Evolutionary conservation across 2,888 invertebrate genomes (phyloP), one percentile per base, ranked within the genome.

Genomic region (Dusona sp.): DNA sequence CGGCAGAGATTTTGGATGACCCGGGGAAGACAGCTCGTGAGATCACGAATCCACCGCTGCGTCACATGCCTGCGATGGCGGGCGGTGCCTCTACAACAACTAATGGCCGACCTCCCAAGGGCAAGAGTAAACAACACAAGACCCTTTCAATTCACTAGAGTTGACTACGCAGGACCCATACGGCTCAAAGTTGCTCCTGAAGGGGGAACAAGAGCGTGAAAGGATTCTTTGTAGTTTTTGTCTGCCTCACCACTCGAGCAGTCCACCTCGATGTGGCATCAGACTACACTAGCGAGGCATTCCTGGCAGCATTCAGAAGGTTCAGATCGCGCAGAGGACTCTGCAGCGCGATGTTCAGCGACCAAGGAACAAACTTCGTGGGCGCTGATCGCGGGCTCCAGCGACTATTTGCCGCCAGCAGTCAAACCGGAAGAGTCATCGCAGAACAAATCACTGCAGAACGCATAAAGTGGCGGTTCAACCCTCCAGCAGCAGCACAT

Each of bases 401-500:
- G 13, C 29, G n/a, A 8, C 22, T 85, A 2, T 61, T 87, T 1
- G 54, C 42, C 3, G 22, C 22, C 4, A 61, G 38, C n/a, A n/a
- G n/a, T n/a, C n/a, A n/a, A n/a, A n/a, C n/a, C n/a, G n/a, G n/a
- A n/a, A n/a, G n/a, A n/a, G n/a, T n/a, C n/a, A n/a, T n/a, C n/a
- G n/a, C n/a, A n/a, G 51, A 51, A 6, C 0, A n/a, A n/a, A n/a
- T n/a, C n/a, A n/a, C n/a, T n/a, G n/a, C n/a, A n/a, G n/a, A n/a
- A n/a, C n/a, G 51, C 4, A 8, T 51, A n/a, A 4, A 51, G 6
- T 91, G 90, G 90, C 68, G 87, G 3, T 92, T 91, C 68, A 90
- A 89, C 68, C 90, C 91, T 2, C 88, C 92, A 1, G 67, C 57
- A 2, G 88, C 90, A 8, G 91, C 91, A 0, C 90, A 92, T 75